Percentiles rank a stretch among this genome's conserved stretches.
phyloP scores from a whole-genome alignment of 2,797 vertebrate genomes.

The Myoxocephalus aenaeus region DNA sequence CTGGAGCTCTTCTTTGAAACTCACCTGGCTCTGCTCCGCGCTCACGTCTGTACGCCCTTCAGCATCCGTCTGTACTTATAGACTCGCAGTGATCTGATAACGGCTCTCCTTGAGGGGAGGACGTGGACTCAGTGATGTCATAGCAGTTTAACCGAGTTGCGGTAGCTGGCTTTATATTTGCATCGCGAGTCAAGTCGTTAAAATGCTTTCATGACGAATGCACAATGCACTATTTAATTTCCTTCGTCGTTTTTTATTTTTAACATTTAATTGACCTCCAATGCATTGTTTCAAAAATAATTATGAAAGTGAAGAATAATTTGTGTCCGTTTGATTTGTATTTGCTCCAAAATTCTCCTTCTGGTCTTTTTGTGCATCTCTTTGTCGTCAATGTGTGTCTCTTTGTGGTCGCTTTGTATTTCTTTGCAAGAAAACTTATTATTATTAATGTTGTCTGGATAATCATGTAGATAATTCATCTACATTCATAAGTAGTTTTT shows the following conservation, averaged over 20 bases:
- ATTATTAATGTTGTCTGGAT: too few species aligned
- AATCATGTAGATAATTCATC: too few species aligned
- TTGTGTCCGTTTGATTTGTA: not conserved
- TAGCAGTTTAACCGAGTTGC: not conserved
- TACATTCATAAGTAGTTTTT: too few species aligned
- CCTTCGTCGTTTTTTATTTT: not conserved
- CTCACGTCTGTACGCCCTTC: slow-evolving; percentile 64
- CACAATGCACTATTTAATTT: not conserved
- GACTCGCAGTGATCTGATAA: slow-evolving; percentile 61
- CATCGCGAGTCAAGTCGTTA: not conserved
- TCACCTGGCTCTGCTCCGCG: slow-evolving; percentile 32
- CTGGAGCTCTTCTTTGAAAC: not conserved
- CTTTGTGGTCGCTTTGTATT: not conserved
- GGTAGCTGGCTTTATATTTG: not conserved
- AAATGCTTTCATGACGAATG: not conserved
- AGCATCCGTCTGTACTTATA: slow-evolving; percentile 71
- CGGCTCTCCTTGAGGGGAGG: slow-evolving; percentile 16
- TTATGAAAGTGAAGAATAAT: not conserved
- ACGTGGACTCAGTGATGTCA: not conserved
- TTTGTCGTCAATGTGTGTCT: not conserved
- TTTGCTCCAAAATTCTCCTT: not conserved
- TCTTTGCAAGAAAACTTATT: not conserved
- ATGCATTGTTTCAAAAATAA: not conserved
- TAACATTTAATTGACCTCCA: not conserved
- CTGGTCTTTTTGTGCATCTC: too few species aligned